Evolutionary conservation across 2,113 vertebrate genomes (phyloP).

Genomic region (Oplegnathus fasciatus): DNA sequence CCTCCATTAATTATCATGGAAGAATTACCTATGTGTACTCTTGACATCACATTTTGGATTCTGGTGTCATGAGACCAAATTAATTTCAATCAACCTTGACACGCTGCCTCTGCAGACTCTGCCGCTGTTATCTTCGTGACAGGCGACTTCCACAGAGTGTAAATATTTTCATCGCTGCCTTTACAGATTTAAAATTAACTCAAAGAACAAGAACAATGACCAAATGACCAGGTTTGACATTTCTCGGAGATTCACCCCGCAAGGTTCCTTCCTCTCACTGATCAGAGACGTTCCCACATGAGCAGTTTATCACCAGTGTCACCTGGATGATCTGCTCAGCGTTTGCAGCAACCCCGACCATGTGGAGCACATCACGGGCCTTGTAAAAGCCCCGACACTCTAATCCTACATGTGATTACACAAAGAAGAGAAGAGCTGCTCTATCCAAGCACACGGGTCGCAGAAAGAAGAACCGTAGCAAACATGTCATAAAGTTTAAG

Average conservation of each 20-base stretch:
- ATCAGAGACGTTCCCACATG: conserved; percentile 34
- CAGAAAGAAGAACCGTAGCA: conserved; percentile 47
- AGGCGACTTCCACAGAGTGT: conserved; percentile 18
- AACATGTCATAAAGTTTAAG: conserved; percentile 53
- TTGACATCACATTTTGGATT: conserved; percentile 37
- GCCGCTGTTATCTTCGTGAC: conserved; percentile 24
- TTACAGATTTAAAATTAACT: conserved; percentile 33
- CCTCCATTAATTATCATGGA: conserved; percentile 52
- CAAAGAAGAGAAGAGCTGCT: conserved; percentile 13
- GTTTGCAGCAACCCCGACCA: conserved; percentile 18
- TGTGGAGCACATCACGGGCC: conserved; percentile 35
- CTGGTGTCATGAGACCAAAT: conserved; percentile 43
- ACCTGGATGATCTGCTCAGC: conserved; percentile 45
- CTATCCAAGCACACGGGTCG: conserved; percentile 12
- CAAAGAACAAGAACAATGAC: not conserved
- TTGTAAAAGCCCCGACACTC: not conserved
- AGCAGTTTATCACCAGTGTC: conserved; percentile 50
- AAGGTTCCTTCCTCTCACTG: not conserved
- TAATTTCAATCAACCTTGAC: conserved; percentile 59
- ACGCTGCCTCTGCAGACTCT: conserved; percentile 14
- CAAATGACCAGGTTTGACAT: conserved; percentile 18
- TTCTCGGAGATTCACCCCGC: conserved; percentile 19
- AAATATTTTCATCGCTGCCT: conserved; percentile 39
- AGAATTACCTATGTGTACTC: conserved; percentile 23
- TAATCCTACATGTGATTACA: conserved; percentile 48